Base-by-base conservation (phyloP, 2,888 invertebrate genomes). In the Orthosia gothica region DNA sequence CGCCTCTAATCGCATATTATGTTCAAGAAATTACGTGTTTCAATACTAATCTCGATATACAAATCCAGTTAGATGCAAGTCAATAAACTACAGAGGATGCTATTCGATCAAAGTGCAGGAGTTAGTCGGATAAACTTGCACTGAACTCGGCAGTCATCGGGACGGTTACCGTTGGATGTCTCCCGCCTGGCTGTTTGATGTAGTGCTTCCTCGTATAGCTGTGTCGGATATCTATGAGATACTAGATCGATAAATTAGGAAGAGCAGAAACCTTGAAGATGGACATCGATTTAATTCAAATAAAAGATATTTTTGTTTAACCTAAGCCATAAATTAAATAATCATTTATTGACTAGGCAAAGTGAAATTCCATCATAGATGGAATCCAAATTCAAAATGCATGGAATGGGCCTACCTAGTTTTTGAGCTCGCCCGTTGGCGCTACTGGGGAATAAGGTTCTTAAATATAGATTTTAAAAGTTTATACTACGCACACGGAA, bases 81-180 rank as follows among this genome's bases (percentile, higher is more conserved):
- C 54, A 68, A 63, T 67, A 57, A 57, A 49, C 58, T 64, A 20
- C 55, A 5, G 20, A 63, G 26, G 55, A 84, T 81, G 69, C 65
- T 74, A 84, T 74, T 74, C 52, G 61, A 69, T 84, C 58, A 62
- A 67, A 74, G 47, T 81, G 54, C 52, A 50, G 18, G 55, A 59
- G 67, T 70, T 59, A 59, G 81, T 69, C 58, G 55, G 32, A 69
- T 74, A 69, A 81, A 69, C 69, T 81, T 81, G 20, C n/a, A 20
- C n/a, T 55, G 61, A 45, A 20, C 20, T 45, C 45, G 20, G 1
- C 23, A 50, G 84, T 55, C 80, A 69, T 66, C 58, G 40, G 40
- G 58, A 58, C 26, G 13, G 61, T 69, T 59, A 59, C 55, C 26
- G 57, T 20, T 50, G 16, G 20, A 57, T 79, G 80, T 65, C 73